Conservation (phyloP, 1,140 invertebrate genomes). For the Brachionus rotundiformis region DNA sequence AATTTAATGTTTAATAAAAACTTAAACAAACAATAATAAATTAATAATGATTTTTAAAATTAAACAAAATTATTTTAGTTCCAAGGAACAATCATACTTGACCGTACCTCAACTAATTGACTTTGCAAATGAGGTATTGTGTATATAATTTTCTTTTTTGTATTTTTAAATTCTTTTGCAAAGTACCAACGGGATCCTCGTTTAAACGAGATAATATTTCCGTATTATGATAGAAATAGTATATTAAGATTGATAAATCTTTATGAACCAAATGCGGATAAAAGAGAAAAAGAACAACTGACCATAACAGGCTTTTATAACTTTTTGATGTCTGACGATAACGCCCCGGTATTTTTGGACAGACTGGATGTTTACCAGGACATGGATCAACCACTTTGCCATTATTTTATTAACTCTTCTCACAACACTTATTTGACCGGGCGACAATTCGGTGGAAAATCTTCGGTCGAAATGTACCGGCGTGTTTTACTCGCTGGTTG, state of each 20-base stretch:
- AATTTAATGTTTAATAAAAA: too few relatives aligned
- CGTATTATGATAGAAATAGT: constrained; percentile 90
- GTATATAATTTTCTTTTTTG: too few relatives aligned
- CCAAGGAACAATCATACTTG: constrained; percentile 71
- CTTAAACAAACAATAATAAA: not conserved
- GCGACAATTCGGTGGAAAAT: constrained; percentile 90
- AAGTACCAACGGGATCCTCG: constrained; percentile 91
- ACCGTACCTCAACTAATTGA: constrained; percentile 83
- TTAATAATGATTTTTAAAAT: constrained; percentile 53
- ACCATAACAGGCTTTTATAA: constrained; percentile 92
- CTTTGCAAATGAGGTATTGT: constrained; percentile 83
- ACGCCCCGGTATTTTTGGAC: constrained; percentile 96
- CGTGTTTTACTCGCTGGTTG: constrained; percentile 91
- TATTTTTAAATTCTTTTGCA: too few relatives aligned
- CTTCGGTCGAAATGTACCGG: constrained; percentile 93
- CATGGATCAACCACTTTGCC: constrained; percentile 94
- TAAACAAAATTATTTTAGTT: not conserved
- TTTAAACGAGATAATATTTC: constrained; percentile 97
- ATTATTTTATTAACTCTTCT: constrained; percentile 99
- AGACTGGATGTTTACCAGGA: constrained; percentile 92
- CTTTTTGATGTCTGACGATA: constrained; percentile 98
- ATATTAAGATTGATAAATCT: constrained; percentile 87
- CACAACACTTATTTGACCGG: constrained; percentile 82
- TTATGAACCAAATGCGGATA: constrained; percentile 85
- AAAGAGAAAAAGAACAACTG: constrained; percentile 73